Evolutionary conservation across 2,888 invertebrate genomes (phyloP).

Genomic region (Cheilosia vernalis): DNA sequence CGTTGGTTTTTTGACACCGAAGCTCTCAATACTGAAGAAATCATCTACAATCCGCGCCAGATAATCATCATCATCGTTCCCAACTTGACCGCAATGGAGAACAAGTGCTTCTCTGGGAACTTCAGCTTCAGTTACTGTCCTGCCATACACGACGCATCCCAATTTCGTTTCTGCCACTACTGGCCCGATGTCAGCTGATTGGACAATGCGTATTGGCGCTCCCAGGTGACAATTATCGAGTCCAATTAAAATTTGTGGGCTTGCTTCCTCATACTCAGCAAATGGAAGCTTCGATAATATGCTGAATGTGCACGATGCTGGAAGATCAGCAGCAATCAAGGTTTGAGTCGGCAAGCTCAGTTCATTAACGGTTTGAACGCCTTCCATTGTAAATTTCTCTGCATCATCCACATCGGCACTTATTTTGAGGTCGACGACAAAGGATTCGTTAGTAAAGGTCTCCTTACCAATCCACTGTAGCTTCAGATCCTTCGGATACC

Average conservation of each 20-base stretch:
- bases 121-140: background rate
- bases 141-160: too few relatives aligned
- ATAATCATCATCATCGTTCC: background rate
- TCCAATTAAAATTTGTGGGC: slow-evolving; percentile 47
- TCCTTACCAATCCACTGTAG: slow-evolving; percentile 12
- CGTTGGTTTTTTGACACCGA: slow-evolving; percentile 15
- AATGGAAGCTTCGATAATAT: background rate
- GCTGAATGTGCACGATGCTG: background rate
- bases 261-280: slow-evolving; percentile 1
- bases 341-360: slow-evolving; percentile 3
- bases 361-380: background rate
- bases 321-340: background rate
- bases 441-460: background rate
- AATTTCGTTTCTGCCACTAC: too few relatives aligned
- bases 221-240: slow-evolving; percentile 8
- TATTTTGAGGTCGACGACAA: background rate
- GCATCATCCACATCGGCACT: background rate
- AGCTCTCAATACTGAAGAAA: slow-evolving; percentile 29
- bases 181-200: too few relatives aligned
- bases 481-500: background rate
- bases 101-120: too few relatives aligned
- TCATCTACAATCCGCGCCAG: background rate
- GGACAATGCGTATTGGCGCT: background rate
- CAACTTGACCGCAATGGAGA: background rate
- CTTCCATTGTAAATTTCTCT: background rate